Evolutionary conservation across 2,113 vertebrate genomes (phyloP).

Genomic region (Chiloscyllium plagiosum): DNA sequence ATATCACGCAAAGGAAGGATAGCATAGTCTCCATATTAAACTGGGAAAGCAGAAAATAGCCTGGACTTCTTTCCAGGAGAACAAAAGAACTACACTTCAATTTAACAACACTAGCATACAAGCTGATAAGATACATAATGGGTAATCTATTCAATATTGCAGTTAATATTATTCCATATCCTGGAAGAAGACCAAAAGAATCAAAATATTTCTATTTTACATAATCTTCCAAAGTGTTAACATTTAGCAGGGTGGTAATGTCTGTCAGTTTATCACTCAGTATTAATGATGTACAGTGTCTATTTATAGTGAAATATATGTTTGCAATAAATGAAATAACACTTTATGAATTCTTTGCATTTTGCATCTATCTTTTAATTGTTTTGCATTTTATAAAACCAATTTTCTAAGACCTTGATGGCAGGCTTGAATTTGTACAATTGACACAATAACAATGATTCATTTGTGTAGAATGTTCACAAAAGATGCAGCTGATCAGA

Average conservation of each 20-base stretch:
- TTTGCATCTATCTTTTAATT: neutral
- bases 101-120: neutral
- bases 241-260: neutral
- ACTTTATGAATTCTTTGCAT: neutral
- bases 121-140: neutral
- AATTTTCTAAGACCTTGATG: slow-evolving; percentile 1
- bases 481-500: neutral
- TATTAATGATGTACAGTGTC: neutral
- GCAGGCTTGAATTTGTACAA: neutral
- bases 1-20: too few species aligned
- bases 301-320: neutral
- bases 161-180: neutral
- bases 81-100: neutral
- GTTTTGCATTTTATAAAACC: neutral
- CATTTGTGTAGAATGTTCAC: neutral
- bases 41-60: too few species aligned
- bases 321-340: neutral
- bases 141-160: neutral
- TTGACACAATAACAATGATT: neutral
- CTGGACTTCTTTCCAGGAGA: neutral
- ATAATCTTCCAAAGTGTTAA: neutral
- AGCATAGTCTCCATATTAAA: too few species aligned
- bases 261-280: neutral
- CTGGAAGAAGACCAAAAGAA: neutral
- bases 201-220: neutral